phyloP scores from a whole-genome alignment of 2,113 vertebrate genomes.

The Nibea coibor region DNA sequence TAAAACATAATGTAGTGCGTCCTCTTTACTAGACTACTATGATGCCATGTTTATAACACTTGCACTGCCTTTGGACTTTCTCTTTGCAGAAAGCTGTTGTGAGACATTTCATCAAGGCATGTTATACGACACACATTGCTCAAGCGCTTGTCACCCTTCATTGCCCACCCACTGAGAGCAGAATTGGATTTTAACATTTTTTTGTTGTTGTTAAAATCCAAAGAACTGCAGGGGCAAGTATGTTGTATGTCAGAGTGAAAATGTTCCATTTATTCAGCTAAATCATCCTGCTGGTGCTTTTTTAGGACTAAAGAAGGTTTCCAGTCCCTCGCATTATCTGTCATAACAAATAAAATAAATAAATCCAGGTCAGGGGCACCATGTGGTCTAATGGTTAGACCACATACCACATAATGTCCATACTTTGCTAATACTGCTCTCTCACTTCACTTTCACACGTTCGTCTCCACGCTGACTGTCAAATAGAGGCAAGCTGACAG shows the following conservation, averaged over 20 bases:
- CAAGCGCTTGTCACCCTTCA: neutral
- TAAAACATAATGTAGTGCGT: no score
- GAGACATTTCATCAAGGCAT: neutral
- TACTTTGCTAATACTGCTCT: neutral
- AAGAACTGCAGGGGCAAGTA: neutral
- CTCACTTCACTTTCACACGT: no score
- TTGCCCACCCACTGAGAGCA: conserved; percentile 5
- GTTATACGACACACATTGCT: neutral
- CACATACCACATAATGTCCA: neutral
- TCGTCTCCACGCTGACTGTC: no score
- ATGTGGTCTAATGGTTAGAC: neutral
- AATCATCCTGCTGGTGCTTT: neutral
- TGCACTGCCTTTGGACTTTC: neutral
- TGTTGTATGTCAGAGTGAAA: no score
- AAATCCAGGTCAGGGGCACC: neutral
- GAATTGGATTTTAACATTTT: neutral
- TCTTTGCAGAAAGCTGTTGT: neutral
- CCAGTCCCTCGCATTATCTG: neutral
- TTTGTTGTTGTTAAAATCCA: neutral
- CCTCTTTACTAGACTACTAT: no score
- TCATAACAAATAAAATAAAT: neutral
- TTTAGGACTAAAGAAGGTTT: neutral
- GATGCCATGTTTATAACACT: neutral
- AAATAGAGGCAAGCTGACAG: no score
- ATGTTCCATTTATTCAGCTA: neutral